phyloP scores from a whole-genome alignment of 35 echinoderm and acorn worm genomes.

The Ptychodera flava region DNA sequence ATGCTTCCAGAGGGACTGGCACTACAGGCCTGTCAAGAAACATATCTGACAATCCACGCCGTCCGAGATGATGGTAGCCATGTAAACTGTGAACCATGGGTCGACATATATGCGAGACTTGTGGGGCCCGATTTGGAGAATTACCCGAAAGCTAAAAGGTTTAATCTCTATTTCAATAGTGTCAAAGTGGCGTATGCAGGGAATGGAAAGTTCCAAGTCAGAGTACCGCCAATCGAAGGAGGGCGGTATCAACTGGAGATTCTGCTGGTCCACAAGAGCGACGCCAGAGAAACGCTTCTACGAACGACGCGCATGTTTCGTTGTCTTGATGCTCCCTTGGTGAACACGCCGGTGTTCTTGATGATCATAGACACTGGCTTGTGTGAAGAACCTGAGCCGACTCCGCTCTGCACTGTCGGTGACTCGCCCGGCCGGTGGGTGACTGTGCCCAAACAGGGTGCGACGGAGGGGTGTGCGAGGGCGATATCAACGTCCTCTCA shows the following conservation, averaged over 20 bases:
- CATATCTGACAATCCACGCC: not conserved
- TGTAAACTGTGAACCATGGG: not conserved
- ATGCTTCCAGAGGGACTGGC: not conserved
- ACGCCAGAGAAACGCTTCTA: not conserved
- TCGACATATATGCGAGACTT: not conserved
- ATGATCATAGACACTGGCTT: not conserved
- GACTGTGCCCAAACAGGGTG: not conserved
- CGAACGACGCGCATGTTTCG: not conserved
- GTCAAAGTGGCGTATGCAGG: not conserved
- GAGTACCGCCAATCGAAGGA: not conserved
- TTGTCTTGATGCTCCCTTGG: not conserved
- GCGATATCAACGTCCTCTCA: not conserved
- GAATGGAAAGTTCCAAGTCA: not conserved
- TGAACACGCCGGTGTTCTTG: not conserved
- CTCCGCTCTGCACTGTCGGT: not conserved
- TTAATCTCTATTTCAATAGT: not conserved
- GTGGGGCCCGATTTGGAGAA: not conserved
- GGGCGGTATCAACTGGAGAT: not conserved
- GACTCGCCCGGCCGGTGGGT: not conserved
- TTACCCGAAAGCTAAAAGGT: not conserved
- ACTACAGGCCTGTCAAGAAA: not conserved
- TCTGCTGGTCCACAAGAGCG: not conserved
- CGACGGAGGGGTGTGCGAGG: not conserved
- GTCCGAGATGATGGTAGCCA: not conserved
- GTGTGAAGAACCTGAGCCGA: not conserved